Conservation (phyloP, 2,797 vertebrate genomes). For the Pangasius djambal region DNA sequence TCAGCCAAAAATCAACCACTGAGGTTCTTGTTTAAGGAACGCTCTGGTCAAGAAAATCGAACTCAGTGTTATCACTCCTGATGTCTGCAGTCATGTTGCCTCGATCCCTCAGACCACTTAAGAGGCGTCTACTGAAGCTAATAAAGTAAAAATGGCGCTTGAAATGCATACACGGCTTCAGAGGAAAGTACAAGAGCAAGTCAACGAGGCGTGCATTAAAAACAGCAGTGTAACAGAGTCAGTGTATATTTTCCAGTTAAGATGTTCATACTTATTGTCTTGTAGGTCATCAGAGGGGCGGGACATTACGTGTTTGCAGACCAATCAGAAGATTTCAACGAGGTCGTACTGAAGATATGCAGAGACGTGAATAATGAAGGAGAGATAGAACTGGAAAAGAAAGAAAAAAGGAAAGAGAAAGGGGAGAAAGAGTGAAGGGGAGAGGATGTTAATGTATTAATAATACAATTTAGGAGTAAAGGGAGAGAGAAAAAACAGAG, state of each 20-base stretch:
- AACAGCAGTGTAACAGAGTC: no score
- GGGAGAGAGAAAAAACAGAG: no score
- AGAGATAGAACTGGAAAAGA: neutral
- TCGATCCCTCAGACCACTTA: neutral
- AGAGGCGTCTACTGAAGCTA: neutral
- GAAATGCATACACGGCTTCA: neutral
- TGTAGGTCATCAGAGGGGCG: constrained; percentile 89
- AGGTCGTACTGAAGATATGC: constrained; percentile 82
- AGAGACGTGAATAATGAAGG: neutral
- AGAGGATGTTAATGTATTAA: neutral
- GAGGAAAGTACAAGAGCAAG: neutral
- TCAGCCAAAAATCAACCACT: no score
- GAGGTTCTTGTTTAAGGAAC: neutral
- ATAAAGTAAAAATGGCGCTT: neutral
- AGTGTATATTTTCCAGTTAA: neutral
- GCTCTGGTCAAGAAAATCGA: no score
- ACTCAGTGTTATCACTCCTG: neutral
- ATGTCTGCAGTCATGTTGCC: neutral
- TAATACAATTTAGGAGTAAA: neutral
- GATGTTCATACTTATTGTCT: neutral
- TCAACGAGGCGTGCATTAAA: neutral
- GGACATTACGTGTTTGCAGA: constrained; percentile 96
- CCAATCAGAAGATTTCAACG: constrained; percentile 93
- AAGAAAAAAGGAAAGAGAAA: neutral
- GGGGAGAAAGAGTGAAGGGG: neutral